Conservation (phyloP, 2,113 vertebrate genomes). For the Sturnira hondurensis region DNA sequence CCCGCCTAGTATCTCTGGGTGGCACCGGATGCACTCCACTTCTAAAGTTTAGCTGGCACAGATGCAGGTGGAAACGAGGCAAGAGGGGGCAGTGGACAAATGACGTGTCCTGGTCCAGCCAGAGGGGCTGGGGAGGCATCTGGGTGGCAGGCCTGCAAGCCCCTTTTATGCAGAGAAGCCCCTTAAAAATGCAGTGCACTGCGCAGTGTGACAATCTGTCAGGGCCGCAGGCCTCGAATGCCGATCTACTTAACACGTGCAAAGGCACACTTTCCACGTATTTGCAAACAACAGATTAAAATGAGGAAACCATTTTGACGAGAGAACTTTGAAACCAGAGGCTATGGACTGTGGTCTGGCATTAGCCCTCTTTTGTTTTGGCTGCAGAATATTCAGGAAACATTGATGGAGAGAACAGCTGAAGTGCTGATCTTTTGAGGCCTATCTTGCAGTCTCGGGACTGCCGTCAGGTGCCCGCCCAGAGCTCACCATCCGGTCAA, state of each 20-base stretch:
- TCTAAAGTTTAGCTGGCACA: not conserved
- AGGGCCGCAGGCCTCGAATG: fast-evolving
- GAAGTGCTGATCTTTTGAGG: not conserved
- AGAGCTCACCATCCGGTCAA: fast-evolving
- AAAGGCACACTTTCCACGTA: not conserved
- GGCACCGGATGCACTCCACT: not conserved
- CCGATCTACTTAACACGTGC: fast-evolving
- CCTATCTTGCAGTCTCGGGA: not conserved
- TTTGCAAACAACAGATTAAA: not conserved
- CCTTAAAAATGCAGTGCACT: not conserved
- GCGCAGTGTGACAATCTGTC: fast-evolving
- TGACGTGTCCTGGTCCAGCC: not conserved
- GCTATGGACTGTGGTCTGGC: not conserved
- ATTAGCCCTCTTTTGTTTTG: not conserved
- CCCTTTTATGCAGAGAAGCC: not conserved
- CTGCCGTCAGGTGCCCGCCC: not conserved
- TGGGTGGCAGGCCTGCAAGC: not conserved
- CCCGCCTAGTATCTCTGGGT: not conserved
- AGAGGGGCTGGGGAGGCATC: not conserved
- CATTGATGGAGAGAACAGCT: not conserved
- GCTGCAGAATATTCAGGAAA: not conserved
- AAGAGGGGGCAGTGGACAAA: not conserved
- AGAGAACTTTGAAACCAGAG: not conserved
- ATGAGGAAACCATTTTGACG: not conserved
- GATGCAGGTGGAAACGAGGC: not conserved